phyloP scores from a whole-genome alignment of 2,113 vertebrate species.

The Pelecanoides urinatrix region DNA sequence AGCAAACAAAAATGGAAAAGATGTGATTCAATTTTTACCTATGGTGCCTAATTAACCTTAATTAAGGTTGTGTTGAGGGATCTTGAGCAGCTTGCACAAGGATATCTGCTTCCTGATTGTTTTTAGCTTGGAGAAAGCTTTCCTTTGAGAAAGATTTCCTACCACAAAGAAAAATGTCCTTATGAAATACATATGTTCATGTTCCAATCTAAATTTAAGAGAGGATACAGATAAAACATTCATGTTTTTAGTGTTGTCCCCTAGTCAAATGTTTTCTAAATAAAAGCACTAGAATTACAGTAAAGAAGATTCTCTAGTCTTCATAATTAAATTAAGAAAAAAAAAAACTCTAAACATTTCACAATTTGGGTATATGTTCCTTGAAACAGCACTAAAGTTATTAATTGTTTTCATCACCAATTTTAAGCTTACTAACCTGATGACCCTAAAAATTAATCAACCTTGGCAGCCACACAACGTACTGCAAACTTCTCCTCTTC shows the following conservation, averaged over 20 bases:
- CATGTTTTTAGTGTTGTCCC: background rate
- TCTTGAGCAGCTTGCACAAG: background rate
- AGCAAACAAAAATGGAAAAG: background rate
- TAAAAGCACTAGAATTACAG: background rate
- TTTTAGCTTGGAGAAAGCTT: background rate
- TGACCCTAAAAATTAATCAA: background rate
- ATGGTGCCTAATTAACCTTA: background rate
- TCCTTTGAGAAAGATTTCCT: background rate
- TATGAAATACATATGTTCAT: background rate
- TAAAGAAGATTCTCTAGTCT: background rate
- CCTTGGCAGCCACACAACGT: background rate
- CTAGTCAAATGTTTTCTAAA: background rate
- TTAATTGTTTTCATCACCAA: background rate
- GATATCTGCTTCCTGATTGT: background rate
- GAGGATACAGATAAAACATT: background rate
- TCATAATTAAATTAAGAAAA: background rate
- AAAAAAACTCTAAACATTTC: background rate
- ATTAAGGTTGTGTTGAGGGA: background rate
- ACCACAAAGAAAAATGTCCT: background rate
- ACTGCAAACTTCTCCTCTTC: background rate
- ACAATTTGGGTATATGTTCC: accelerated
- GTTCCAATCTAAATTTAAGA: background rate
- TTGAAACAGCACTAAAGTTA: background rate
- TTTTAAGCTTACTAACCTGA: background rate
- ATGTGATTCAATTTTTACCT: background rate